Evolutionary conservation across 2,888 invertebrate genomes (phyloP), one percentile per base, ranked within the genome.

Genomic region (Cryptus viduatorius): DNA sequence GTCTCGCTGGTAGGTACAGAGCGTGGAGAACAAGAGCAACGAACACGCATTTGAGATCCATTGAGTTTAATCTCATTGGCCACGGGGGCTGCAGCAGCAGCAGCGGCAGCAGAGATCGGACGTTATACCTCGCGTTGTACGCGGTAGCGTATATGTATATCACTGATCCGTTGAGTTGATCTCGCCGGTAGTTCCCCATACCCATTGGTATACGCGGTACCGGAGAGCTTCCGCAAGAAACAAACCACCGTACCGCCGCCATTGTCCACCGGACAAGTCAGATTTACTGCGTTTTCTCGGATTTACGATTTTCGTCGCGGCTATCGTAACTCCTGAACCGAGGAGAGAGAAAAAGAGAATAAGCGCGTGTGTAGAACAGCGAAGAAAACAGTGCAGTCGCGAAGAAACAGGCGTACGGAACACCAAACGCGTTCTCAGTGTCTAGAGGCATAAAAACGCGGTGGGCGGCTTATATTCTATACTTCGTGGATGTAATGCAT

Each of bases 31-130:
- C 64, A 75, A 72, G 80, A 80, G 79, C 68, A 73, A 59, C 56
- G 79, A 83, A 73, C 59, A 65, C 67, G 44, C 72, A 53, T 5
- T 14, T 59, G 69, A 29, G 59, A 29, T 14, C 61, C 72, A 86
- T 87, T 75, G 87, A 86, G 83, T 84, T 83, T 91, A 92, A 92
- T 92, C 92, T 88, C 89, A 89, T 92, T 91, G 90, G 92, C 87
- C 88, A 91, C 92, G 90, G 88, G 71, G 77, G 77, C 56, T 24
- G 77, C 53, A 68, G 12, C 37, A 37, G 12, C 37, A 37, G 72
- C 53, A 53, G 53, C 14, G 44, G 59, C 16, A 31, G 31, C 59
- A n/a, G n/a, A 44, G 12, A 67, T 24, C 67, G 67, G 10, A 29
- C 72, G 59, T 56, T 87, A 88, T 89, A 89, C 88, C 86, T 79